Percentiles rank a stretch among this genome's conserved stretches.
phyloP scores from a whole-genome alignment of 1,140 invertebrate genomes.

The Lanistes nyassanus region DNA sequence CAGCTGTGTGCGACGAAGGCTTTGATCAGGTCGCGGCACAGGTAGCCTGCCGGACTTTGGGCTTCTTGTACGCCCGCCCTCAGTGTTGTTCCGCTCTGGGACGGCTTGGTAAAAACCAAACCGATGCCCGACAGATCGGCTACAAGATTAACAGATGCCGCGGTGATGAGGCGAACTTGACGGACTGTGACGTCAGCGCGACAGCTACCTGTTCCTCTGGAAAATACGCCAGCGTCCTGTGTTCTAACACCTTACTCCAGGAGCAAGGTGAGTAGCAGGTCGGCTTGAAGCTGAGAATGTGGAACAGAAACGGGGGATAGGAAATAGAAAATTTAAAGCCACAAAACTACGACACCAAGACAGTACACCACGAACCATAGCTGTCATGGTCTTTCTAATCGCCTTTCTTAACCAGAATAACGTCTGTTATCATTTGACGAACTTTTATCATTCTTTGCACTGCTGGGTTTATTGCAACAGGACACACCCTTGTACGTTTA shows the following conservation, averaged over 20 bases:
- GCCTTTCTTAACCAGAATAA: too few species aligned
- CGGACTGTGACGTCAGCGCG: conserved; percentile 29
- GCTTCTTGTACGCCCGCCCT: conserved; percentile 36
- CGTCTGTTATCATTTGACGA: too few species aligned
- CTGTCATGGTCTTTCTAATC: too few species aligned
- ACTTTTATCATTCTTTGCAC: too few species aligned
- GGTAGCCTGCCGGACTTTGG: conserved; percentile 39
- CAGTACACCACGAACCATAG: too few species aligned
- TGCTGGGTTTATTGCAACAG: too few species aligned
- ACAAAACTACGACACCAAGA: too few species aligned
- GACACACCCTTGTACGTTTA: too few species aligned
- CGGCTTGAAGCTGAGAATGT: too few species aligned
- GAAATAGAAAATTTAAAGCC: too few species aligned
- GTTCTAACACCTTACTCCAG: conserved; percentile 32
- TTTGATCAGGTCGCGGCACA: conserved; percentile 43
- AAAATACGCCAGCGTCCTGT: conserved; percentile 46
- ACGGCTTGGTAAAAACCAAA: neutral
- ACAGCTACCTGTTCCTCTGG: conserved; percentile 29
- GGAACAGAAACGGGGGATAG: too few species aligned
- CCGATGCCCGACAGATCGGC: conserved; percentile 20
- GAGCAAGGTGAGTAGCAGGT: conserved; percentile 18
- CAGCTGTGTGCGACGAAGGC: conserved; percentile 44
- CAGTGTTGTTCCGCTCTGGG: conserved; percentile 44
- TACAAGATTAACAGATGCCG: conserved; percentile 40
- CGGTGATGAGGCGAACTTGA: conserved; percentile 29